A percentile compares a stretch with the other conserved stretches of the same genome.
Conservation (phyloP, 2,113 vertebrate genomes). For the Rhinoderma darwinii region DNA sequence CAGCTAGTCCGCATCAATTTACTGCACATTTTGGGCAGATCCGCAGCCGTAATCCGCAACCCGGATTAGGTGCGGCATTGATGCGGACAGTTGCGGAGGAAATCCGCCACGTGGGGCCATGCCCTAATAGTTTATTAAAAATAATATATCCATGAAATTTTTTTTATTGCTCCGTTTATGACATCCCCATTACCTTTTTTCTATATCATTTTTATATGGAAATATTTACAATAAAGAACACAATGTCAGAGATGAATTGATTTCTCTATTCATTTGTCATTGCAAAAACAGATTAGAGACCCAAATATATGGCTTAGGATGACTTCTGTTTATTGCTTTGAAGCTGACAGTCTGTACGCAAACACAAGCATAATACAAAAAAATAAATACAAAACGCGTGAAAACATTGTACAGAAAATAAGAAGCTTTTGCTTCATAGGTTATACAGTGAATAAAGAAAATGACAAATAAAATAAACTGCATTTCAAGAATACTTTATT, state of each 20-base stretch:
- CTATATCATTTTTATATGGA: constrained; percentile 3
- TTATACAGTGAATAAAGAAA: neutral
- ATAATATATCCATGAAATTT: neutral
- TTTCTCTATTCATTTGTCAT: constrained; percentile 43
- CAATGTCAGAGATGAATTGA: constrained; percentile 52
- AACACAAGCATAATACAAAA: neutral
- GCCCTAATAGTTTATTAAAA: constrained; percentile 2
- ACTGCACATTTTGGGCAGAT: too few species aligned
- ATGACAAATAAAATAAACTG: neutral
- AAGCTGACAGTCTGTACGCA: neutral
- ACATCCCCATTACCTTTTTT: constrained; percentile 6
- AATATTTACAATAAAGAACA: constrained; percentile 33
- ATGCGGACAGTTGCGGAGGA: too few species aligned
- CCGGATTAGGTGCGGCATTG: too few species aligned
- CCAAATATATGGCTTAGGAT: constrained; percentile 20
- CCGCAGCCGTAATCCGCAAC: too few species aligned
- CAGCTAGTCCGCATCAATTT: too few species aligned
- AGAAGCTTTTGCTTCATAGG: too few species aligned
- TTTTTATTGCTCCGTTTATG: neutral
- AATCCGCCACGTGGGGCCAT: too few species aligned
- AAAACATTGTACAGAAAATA: too few species aligned
- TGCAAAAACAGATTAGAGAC: constrained; percentile 33
- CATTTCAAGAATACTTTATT: too few species aligned
- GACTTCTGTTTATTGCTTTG: constrained; percentile 6
- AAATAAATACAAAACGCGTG: neutral